phyloP scores from a whole-genome alignment of 2,113 vertebrate genomes.

The Trachemys scripta region DNA sequence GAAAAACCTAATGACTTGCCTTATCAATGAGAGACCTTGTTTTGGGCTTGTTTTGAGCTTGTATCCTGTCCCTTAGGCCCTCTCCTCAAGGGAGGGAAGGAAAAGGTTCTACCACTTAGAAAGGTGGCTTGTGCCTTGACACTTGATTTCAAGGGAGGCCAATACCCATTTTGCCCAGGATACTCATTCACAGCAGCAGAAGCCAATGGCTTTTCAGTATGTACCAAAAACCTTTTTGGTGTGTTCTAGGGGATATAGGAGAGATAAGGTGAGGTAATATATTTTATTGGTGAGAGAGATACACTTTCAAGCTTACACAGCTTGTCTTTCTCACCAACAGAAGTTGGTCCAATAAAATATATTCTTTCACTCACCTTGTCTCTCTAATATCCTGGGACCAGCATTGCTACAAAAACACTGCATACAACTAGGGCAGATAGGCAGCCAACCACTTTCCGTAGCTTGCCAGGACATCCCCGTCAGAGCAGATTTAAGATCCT shows the following conservation, averaged over 20 bases:
- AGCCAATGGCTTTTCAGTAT: background rate
- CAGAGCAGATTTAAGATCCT: background rate
- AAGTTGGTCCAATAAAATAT: background rate
- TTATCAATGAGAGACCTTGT: background rate
- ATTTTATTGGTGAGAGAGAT: background rate
- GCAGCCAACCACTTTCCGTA: background rate
- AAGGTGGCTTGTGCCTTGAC: background rate
- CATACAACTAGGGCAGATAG: background rate
- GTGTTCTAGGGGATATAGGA: background rate
- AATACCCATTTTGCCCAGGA: background rate
- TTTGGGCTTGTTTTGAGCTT: background rate
- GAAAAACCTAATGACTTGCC: background rate
- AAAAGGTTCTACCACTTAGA: background rate
- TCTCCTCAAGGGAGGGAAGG: background rate
- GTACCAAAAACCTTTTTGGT: background rate
- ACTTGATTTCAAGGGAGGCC: background rate
- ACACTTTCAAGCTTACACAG: background rate
- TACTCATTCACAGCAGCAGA: background rate
- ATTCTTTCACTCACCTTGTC: background rate
- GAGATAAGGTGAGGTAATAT: background rate
- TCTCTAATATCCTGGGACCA: background rate
- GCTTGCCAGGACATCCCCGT: background rate
- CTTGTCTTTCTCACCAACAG: background rate
- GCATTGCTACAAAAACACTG: background rate
- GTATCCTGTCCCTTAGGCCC: background rate